Percentiles rank a stretch among this genome's conserved stretches.
Conservation (phyloP, 2,797 vertebrate species). For the Rhodeus uyekii region DNA sequence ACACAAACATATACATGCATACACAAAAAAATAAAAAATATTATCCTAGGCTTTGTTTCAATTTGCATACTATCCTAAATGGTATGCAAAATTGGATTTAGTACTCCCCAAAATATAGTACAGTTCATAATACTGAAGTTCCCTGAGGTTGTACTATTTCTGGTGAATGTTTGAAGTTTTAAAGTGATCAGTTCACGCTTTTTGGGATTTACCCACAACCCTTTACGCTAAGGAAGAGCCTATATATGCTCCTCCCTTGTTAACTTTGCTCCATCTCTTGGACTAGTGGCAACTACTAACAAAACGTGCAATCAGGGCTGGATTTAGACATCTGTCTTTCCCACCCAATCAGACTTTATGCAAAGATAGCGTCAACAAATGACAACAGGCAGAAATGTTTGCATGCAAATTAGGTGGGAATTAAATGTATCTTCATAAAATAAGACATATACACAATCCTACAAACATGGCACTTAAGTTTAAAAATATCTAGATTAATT, state of each 20-base stretch:
- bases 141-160: not conserved
- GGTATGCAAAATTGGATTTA: not conserved
- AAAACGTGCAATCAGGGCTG: not conserved
- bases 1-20: not conserved
- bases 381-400: not conserved
- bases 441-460: not conserved
- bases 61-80: conserved; percentile 4
- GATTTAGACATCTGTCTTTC: not conserved
- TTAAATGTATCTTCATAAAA: not conserved
- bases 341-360: not conserved
- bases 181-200: not conserved
- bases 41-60: not conserved
- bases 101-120: not conserved
- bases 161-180: not conserved
- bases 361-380: not conserved
- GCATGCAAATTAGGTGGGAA: not conserved
- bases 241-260: not conserved
- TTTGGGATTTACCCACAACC: not conserved
- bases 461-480: not conserved
- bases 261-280: not conserved
- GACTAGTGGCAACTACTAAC: not conserved
- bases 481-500: not conserved
- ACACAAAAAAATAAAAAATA: not conserved
- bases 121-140: not conserved
- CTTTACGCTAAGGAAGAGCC: not conserved